These are phyloP conservation scores for Bufotes viridis DNA, from an alignment of 2,797 vertebrate genomes.

Conservation along the genomic window DNA sequence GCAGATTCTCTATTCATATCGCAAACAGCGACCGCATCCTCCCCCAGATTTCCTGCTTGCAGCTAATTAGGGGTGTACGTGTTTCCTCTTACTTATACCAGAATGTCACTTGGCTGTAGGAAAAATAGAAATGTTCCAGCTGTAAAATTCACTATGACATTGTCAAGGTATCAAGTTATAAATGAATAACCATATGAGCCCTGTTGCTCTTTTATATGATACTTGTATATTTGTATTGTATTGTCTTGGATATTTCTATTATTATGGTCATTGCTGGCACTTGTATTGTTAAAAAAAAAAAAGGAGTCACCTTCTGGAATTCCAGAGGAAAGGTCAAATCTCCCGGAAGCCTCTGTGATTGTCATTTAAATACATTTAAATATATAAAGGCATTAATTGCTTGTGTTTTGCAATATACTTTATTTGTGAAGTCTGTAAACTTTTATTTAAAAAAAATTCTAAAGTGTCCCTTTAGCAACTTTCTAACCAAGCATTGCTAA, in stretches of 20 bases:
- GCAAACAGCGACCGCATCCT: conserved; percentile 8
- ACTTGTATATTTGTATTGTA: background rate
- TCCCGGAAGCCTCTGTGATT: too few species aligned
- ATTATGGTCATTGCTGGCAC: background rate
- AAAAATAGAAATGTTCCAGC: conserved; percentile 27
- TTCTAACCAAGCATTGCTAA: too few species aligned
- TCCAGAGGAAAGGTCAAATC: too few species aligned
- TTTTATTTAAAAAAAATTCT: too few species aligned
- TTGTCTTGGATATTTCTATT: background rate
- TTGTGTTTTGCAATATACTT: too few species aligned
- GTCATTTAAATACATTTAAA: too few species aligned
- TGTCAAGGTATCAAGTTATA: background rate
- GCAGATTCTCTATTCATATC: background rate
- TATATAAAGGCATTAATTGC: too few species aligned
- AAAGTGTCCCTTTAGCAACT: too few species aligned
- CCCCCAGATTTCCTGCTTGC: conserved; percentile 38
- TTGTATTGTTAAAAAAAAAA: background rate
- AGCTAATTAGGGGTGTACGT: conserved; percentile 37
- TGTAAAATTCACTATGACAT: conserved; percentile 40
- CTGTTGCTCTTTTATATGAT: background rate
- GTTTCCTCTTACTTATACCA: conserved; percentile 5
- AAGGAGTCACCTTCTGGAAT: background rate
- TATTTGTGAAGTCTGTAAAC: too few species aligned
- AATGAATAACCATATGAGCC: conserved; percentile 19
- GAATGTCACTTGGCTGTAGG: conserved; percentile 35